phyloP scores from a whole-genome alignment of 1,140 invertebrate species.

The Drosophila malerkotliana region DNA sequence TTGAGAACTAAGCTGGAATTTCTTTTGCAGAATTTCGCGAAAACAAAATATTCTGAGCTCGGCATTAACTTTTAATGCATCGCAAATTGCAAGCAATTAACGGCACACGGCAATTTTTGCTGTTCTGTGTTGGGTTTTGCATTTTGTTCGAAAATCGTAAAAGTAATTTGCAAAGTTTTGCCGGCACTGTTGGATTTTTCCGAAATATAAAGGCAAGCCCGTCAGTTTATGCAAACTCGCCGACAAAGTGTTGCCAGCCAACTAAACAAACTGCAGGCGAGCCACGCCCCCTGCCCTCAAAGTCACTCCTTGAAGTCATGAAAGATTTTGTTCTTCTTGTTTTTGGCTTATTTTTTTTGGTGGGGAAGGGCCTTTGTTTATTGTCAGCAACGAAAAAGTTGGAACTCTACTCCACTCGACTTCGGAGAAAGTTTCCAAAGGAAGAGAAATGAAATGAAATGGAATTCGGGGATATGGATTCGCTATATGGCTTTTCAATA shows the following conservation, averaged over 20 bases:
- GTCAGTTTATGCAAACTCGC: conserved; percentile 63
- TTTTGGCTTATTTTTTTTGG: conserved; percentile 18
- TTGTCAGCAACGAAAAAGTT: conserved; percentile 63
- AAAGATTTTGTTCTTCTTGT: conserved; percentile 25
- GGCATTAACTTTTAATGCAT: conserved; percentile 70
- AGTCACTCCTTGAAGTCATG: conserved; percentile 7
- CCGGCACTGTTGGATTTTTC: conserved; percentile 13
- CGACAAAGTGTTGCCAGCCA: conserved; percentile 74
- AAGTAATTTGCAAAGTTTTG: conserved; percentile 66
- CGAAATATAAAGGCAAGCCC: conserved; percentile 31
- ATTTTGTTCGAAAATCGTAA: conserved; percentile 49
- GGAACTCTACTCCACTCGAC: conserved; percentile 25
- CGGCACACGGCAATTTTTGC: conserved; percentile 47
- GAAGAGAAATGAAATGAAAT: conserved; percentile 30
- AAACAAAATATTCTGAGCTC: conserved; percentile 3
- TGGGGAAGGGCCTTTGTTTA: conserved; percentile 53
- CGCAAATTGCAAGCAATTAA: conserved; percentile 74
- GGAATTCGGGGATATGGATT: conserved; percentile 58
- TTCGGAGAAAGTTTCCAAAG: conserved; percentile 46
- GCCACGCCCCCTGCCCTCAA: conserved; percentile 12
- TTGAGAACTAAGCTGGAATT: neutral
- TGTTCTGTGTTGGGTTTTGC: conserved; percentile 16
- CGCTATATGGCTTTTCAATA: conserved; percentile 25
- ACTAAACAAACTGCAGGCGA: conserved; percentile 69
- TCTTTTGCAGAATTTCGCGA: neutral